Conservation (phyloP, 2,113 vertebrate species). For the Bubo scandiacus region DNA sequence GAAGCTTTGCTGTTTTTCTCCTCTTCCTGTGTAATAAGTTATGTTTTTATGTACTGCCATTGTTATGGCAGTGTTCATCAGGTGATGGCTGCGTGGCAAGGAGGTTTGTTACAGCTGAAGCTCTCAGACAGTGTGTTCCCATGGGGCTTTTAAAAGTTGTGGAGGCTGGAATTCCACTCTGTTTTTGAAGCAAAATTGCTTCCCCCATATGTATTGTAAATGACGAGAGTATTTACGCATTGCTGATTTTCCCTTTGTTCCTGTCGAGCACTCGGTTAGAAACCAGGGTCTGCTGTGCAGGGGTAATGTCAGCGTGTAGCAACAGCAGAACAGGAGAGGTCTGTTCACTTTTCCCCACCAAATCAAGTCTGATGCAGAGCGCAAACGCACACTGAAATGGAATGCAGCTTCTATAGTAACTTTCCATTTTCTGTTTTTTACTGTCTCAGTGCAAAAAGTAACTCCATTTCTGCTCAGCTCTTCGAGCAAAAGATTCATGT, state of each 20-base stretch:
- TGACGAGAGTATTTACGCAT: not conserved
- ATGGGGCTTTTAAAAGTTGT: conserved; percentile 49
- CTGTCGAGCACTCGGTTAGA: not conserved
- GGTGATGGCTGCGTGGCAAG: conserved; percentile 25
- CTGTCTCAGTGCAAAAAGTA: not conserved
- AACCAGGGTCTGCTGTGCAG: not conserved
- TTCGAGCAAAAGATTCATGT: not conserved
- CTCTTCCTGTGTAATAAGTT: conserved; percentile 13
- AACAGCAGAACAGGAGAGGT: not conserved
- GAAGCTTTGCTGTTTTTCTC: conserved; percentile 56
- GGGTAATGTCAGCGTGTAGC: not conserved
- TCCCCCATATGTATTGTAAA: not conserved
- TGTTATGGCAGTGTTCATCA: conserved; percentile 5
- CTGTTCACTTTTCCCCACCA: not conserved
- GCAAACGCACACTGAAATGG: not conserved
- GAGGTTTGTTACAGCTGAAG: conserved; percentile 9
- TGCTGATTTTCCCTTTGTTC: conserved; percentile 21
- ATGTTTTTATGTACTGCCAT: conserved; percentile 7
- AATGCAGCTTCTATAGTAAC: not conserved
- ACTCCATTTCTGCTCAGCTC: not conserved
- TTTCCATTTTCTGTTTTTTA: not conserved
- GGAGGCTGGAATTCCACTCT: conserved; percentile 46
- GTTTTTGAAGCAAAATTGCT: not conserved
- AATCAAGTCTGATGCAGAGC: not conserved
- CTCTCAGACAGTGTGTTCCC: conserved; percentile 25